Evolutionary conservation across 2,113 vertebrate genomes (phyloP), one percentile per base, ranked within the genome.

Genomic region (Tympanuchus pallidicinctus): DNA sequence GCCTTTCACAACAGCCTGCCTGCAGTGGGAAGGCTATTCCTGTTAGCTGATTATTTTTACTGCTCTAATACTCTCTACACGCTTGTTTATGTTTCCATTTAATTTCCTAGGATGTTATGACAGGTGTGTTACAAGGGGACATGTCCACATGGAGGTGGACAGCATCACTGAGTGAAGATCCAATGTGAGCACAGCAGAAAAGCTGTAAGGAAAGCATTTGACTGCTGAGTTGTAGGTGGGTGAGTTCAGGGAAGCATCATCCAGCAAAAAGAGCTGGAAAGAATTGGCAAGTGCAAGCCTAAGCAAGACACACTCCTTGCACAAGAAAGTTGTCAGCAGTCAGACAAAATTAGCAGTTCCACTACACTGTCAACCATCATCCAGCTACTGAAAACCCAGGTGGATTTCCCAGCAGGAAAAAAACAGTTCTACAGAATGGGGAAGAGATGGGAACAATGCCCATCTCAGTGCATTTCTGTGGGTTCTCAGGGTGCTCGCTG

Each of bases 31-130:
- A 88, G 67, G 45, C 13, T 85, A 74, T 65, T 94, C 67, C 88
- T 88, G 38, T 80, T 96, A 95, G 95, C 79, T 74, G 91, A 89
- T 93, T 89, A 88, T 82, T 88, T 89, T n/a, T 67, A 73, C 67
- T 77, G 73, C 76, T 77, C 52, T 86, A 63, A 92, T 71, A 76
- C 25, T 85, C 72, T 72, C 74, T 78, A 38, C 56, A 43, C 48
- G 50, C 77, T 96, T 90, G 75, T 60, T 92, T 86, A 92, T 83
- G 85, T 82, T 94, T 67, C 88, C 89, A 89, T 67, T 84, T 89
- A 86, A 88, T 91, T 92, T 85, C 78, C 86, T 72, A 36, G 60
- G 52, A 32, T 67, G 75, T 86, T 72, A 71, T 40, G 61, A 86
- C 13, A 1, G 30, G 60, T 56, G 3, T 56, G 22, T 36, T 40